Percentiles rank a stretch among this genome's conserved stretches.
Conservation (phyloP, 2,888 invertebrate species). For the Oligia fasciuncula region DNA sequence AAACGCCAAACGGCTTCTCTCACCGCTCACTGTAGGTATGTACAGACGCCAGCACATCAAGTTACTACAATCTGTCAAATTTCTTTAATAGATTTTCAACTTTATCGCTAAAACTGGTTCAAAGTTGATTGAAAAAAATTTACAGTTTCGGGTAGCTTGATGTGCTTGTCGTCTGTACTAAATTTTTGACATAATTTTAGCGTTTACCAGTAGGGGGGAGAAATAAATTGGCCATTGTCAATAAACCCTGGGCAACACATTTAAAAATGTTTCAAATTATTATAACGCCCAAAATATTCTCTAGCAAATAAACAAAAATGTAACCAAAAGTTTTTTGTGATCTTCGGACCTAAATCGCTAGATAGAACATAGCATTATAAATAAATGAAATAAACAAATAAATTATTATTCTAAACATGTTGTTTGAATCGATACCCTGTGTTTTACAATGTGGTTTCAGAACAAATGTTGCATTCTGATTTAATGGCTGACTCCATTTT, state of each 20-base stretch:
- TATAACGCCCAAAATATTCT: background rate
- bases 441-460: slow-evolving; percentile 34
- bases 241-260: background rate
- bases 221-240: background rate
- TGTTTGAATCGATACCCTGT: slow-evolving; percentile 51
- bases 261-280: background rate
- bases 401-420: slow-evolving; percentile 62
- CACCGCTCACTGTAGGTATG: too few species aligned
- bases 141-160: too few species aligned
- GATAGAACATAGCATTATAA: slow-evolving; percentile 60
- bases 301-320: background rate
- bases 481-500: slow-evolving; percentile 28
- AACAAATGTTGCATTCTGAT: slow-evolving; percentile 46
- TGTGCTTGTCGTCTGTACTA: too few species aligned
- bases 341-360: slow-evolving; percentile 56
- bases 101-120: too few species aligned
- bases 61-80: too few species aligned
- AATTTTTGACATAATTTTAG: background rate
- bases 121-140: too few species aligned
- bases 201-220: background rate
- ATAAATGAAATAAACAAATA: slow-evolving; percentile 58
- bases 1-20: too few species aligned
- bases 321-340: slow-evolving; percentile 49
- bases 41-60: too few species aligned
- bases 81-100: too few species aligned